These are phyloP conservation scores for Tamias sibiricus DNA, from an alignment of 2,113 vertebrate species.

Conservation along the genomic window DNA sequence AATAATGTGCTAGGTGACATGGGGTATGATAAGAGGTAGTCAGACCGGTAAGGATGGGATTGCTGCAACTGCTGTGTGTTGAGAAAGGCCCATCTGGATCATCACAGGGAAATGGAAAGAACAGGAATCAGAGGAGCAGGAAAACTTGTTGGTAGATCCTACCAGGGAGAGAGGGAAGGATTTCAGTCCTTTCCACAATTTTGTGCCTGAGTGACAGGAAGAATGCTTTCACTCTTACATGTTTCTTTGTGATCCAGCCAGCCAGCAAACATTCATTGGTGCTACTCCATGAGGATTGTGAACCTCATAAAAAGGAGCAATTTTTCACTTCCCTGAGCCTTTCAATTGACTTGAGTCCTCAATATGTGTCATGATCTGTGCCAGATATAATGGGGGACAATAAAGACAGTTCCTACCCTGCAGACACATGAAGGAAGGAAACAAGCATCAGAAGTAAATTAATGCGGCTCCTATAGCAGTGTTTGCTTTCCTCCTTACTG, in stretches of 20 bases:
- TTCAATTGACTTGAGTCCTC: background rate
- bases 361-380: background rate
- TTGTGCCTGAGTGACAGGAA: background rate
- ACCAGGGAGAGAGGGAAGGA: background rate
- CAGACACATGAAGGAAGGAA: background rate
- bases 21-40: background rate
- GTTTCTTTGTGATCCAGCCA: background rate
- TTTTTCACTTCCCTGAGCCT: background rate
- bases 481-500: background rate
- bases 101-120: constrained; percentile 24
- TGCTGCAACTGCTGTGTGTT: background rate
- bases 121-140: background rate
- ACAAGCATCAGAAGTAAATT: background rate
- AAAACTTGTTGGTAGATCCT: background rate
- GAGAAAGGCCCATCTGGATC: background rate
- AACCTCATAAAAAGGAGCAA: background rate
- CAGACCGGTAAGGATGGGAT: background rate
- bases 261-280: background rate
- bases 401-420: background rate
- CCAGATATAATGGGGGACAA: background rate
- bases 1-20: background rate
- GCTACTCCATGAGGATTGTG: background rate
- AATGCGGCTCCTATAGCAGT: background rate
- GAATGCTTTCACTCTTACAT: background rate
- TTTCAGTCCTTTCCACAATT: background rate